These are phyloP conservation scores for Drosophila albomicans DNA, from an alignment of 1,140 invertebrate genomes.

Conservation along the genomic window DNA sequence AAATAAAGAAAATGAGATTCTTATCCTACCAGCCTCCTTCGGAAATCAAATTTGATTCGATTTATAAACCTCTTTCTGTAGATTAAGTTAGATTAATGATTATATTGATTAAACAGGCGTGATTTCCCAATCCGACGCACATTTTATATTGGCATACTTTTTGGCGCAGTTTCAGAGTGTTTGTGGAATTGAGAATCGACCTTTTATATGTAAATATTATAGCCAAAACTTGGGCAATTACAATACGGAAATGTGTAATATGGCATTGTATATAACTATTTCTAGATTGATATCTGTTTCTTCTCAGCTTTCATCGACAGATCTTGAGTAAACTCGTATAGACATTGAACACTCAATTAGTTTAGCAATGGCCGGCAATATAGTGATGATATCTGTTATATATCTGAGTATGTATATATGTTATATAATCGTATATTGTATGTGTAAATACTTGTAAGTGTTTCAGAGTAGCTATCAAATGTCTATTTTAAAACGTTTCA, in stretches of 20 bases:
- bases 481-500: conserved; percentile 10
- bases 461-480: conserved; percentile 4
- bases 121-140: neutral
- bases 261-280: conserved; percentile 6
- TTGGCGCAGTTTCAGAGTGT: neutral
- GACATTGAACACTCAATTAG: conserved; percentile 36
- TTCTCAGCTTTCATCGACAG: conserved; percentile 6
- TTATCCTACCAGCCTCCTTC: conserved; percentile 60
- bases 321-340: conserved; percentile 27
- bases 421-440: conserved; percentile 2
- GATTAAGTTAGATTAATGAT: conserved; percentile 1
- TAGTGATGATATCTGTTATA: neutral
- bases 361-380: conserved; percentile 20
- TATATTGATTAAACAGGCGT: neutral
- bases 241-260: conserved; percentile 1
- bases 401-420: conserved; percentile 9
- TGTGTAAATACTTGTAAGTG: conserved; percentile 7
- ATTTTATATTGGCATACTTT: neutral
- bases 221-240: neutral
- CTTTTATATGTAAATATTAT: conserved; percentile 8
- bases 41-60: conserved; percentile 28
- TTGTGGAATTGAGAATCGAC: neutral
- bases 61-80: conserved; percentile 9
- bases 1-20: conserved; percentile 16
- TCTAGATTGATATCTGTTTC: conserved; percentile 4